phyloP scores from a whole-genome alignment of 2,797 vertebrate genomes.

The Otolemur crassicaudatus region DNA sequence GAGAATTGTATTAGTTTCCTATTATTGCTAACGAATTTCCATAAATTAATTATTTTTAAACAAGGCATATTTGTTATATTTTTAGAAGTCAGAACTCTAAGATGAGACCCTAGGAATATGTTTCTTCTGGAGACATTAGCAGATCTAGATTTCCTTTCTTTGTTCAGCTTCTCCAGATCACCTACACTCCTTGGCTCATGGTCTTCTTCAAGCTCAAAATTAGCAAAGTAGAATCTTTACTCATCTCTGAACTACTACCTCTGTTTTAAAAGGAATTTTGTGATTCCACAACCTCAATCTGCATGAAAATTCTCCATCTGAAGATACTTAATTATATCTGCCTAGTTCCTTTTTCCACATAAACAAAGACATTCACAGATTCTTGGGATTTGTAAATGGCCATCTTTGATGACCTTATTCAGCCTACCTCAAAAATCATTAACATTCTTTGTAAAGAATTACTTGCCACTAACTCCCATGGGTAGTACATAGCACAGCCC shows the following conservation, averaged over 20 bases:
- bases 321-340: neutral
- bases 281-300: neutral
- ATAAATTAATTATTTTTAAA: neutral
- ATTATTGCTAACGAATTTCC: neutral
- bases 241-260: neutral
- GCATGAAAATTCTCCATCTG: neutral
- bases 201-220: neutral
- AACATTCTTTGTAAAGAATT: neutral
- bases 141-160: neutral
- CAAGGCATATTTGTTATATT: neutral
- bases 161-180: neutral
- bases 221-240: neutral
- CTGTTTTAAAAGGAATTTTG: neutral
- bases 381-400: neutral
- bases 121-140: neutral
- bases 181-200: neutral
- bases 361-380: neutral
- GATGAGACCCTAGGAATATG: neutral
- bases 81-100: neutral
- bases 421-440: neutral
- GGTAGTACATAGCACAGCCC: neutral
- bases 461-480: neutral
- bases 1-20: neutral
- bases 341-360: neutral
- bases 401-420: neutral